Conservation (phyloP, 1,140 invertebrate species). For the Euwallacea similis region DNA sequence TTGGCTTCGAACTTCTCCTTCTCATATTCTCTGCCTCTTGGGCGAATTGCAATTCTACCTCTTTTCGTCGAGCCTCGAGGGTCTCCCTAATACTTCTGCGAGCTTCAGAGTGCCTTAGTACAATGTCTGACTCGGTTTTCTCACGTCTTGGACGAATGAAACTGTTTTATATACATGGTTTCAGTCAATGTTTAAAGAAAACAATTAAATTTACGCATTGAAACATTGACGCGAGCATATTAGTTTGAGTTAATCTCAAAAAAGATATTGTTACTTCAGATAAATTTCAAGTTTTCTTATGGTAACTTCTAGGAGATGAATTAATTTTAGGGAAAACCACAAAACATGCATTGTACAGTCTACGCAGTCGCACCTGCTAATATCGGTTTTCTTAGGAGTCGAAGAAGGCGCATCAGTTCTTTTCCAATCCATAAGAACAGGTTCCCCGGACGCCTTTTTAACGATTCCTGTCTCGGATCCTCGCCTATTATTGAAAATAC, state of each 20-base stretch:
- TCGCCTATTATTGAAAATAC: slow-evolving; percentile 66
- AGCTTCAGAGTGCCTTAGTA: slow-evolving; percentile 64
- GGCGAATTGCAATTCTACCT: slow-evolving; percentile 54
- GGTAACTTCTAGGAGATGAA: too few species aligned
- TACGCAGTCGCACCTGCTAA: slow-evolving; percentile 20
- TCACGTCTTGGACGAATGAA: slow-evolving; percentile 70
- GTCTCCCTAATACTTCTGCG: slow-evolving; percentile 54
- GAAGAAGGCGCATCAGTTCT: slow-evolving; percentile 54
- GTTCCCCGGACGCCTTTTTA: slow-evolving; percentile 63
- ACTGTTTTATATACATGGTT: slow-evolving; percentile 32
- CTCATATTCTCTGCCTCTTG: slow-evolving; percentile 54
- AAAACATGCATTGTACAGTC: slow-evolving; percentile 23
- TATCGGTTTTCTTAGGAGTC: slow-evolving; percentile 31
- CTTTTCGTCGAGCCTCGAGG: slow-evolving; percentile 56
- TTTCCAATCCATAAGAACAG: slow-evolving; percentile 69
- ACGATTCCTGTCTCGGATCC: slow-evolving; percentile 59
- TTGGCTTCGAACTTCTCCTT: slow-evolving; percentile 56
- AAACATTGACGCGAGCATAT: too few species aligned
- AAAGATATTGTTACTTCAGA: too few species aligned
- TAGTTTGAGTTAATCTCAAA: too few species aligned
- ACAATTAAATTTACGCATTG: too few species aligned
- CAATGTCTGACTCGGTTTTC: slow-evolving; percentile 84
- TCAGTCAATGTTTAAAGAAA: not conserved
- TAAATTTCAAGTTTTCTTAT: too few species aligned
- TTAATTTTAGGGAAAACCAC: not conserved